These are phyloP conservation scores for Sternotherus odoratus DNA, from an alignment of 2,797 vertebrate species.

Conservation along the genomic window DNA sequence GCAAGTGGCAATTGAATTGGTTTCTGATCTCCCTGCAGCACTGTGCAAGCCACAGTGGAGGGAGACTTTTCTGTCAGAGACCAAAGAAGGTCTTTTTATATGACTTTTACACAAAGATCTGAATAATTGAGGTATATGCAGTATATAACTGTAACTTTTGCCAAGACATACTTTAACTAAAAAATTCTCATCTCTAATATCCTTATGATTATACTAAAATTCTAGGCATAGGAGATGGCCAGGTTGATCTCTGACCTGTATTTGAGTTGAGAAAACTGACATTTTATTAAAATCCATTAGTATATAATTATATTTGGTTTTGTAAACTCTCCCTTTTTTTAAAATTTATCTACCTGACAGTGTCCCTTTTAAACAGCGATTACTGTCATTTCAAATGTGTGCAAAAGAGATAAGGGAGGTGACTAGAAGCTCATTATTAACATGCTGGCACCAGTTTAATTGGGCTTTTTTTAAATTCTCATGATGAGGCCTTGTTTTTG, in stretches of 20 bases:
- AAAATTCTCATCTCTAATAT: neutral
- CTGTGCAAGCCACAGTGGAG: neutral
- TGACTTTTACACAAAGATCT: neutral
- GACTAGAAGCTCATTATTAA: constrained; percentile 75
- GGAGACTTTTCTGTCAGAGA: neutral
- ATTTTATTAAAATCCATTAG: neutral
- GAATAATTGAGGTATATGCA: neutral
- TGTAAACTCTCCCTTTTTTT: neutral
- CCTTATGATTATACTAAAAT: neutral
- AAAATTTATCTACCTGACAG: neutral
- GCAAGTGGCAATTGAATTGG: neutral
- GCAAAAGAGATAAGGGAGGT: constrained; percentile 63
- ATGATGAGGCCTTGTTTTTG: constrained; percentile 76
- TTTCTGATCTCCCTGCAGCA: neutral
- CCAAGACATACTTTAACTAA: neutral
- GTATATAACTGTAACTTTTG: neutral
- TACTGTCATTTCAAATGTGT: constrained; percentile 31
- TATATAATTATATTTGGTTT: neutral
- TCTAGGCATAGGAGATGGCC: neutral
- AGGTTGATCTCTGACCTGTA: neutral
- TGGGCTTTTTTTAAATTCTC: constrained; percentile 83
- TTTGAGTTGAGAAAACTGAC: neutral
- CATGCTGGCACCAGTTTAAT: constrained; percentile 82
- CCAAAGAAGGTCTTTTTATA: neutral
- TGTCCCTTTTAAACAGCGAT: constrained; percentile 9